These are phyloP conservation scores for Melanocharis versteri DNA, from an alignment of 2,113 vertebrate species.

Conservation along the genomic window DNA sequence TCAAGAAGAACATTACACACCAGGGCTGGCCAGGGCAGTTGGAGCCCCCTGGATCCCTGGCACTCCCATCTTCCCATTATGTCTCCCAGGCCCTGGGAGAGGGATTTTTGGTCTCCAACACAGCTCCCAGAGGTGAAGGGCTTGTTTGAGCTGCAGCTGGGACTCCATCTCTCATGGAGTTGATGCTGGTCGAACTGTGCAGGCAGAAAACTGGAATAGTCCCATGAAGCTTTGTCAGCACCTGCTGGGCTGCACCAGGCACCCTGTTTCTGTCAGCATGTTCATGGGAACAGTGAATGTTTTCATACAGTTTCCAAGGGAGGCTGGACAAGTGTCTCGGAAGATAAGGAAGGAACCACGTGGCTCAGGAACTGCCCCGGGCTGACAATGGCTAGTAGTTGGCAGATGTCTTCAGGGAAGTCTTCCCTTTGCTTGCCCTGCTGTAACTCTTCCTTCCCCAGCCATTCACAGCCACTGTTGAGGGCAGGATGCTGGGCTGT, in stretches of 20 bases:
- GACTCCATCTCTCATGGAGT: background rate
- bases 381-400: background rate
- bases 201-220: background rate
- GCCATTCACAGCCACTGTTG: background rate
- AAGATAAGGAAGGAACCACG: background rate
- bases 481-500: background rate
- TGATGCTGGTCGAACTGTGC: background rate
- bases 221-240: background rate
- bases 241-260: background rate
- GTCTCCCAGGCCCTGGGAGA: background rate
- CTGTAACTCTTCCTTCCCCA: background rate
- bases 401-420: background rate
- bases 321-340: background rate
- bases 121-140: background rate
- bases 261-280: rapidly evolving
- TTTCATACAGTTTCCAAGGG: background rate
- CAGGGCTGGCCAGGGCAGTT: background rate
- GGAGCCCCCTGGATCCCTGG: background rate
- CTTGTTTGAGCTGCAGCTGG: background rate
- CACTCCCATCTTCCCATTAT: background rate
- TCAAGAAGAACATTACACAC: background rate
- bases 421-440: background rate
- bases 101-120: background rate
- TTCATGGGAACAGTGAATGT: background rate
- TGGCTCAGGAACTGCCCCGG: background rate